A percentile compares a stretch with the other conserved stretches of the same genome.
Evolutionary conservation across 2,797 vertebrate genomes (phyloP).

Genomic region (Siniperca undulata): DNA sequence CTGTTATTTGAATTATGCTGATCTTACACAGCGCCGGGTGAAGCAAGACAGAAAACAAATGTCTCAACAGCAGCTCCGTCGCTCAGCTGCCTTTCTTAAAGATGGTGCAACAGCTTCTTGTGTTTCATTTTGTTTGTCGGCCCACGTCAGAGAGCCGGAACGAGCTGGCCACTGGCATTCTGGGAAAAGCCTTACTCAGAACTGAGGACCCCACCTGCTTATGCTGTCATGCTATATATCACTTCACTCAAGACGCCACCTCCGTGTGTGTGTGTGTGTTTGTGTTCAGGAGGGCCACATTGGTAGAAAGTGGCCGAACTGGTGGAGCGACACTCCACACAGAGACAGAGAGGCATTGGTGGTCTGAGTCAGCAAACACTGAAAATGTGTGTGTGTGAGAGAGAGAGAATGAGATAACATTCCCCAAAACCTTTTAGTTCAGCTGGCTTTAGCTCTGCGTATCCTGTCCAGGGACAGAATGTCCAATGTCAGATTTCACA

Average conservation of each 20-base stretch:
- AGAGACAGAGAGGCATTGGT: slow-evolving; percentile 31
- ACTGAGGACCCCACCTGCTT: slow-evolving; percentile 63
- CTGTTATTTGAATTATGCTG: slow-evolving; percentile 7
- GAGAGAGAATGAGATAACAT: slow-evolving; percentile 51
- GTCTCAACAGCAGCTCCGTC: slow-evolving; percentile 36
- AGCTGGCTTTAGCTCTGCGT: slow-evolving; percentile 60
- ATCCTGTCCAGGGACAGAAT: slow-evolving; percentile 68
- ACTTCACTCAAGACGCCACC: slow-evolving; percentile 30
- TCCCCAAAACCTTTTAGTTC: slow-evolving; percentile 63
- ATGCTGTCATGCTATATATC: slow-evolving; percentile 61
- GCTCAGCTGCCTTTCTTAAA: slow-evolving; percentile 26
- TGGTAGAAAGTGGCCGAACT: slow-evolving; percentile 16
- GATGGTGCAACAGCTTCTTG: slow-evolving; percentile 62
- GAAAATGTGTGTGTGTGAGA: slow-evolving; percentile 25
- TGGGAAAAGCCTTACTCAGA: slow-evolving; percentile 64
- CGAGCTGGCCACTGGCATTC: slow-evolving; percentile 42
- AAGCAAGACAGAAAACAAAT: slow-evolving; percentile 40
- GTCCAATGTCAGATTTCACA: slow-evolving; percentile 71
- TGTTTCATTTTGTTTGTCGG: slow-evolving; percentile 50
- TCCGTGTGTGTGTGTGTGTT: slow-evolving; percentile 12
- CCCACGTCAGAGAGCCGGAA: slow-evolving; percentile 37
- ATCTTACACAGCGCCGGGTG: background rate
- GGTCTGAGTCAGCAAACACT: slow-evolving; percentile 63
- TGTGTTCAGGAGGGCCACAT: slow-evolving; percentile 20
- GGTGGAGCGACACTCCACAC: slow-evolving; percentile 48